Conservation (phyloP, 2,888 invertebrate species). For the Calliopum simillimum region DNA sequence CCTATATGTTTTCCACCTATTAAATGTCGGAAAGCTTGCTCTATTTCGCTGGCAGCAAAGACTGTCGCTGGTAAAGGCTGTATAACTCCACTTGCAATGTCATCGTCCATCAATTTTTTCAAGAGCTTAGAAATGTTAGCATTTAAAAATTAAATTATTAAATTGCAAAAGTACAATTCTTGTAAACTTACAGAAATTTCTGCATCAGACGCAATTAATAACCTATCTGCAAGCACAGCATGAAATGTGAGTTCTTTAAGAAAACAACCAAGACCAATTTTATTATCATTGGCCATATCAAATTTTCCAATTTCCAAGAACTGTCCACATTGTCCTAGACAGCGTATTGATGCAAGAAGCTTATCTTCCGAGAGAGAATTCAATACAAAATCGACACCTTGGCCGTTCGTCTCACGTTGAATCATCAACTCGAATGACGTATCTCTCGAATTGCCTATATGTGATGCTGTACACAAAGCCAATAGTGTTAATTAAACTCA, state of each 20-base stretch:
- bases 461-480: constrained; percentile 60
- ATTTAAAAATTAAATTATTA: background rate
- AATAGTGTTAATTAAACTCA: no score
- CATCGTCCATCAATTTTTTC: constrained; percentile 71
- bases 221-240: constrained; percentile 80
- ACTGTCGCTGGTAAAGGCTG: constrained; percentile 76
- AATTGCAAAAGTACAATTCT: background rate
- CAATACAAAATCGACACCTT: constrained; percentile 89
- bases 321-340: constrained; percentile 73
- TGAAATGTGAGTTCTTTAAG: constrained; percentile 80
- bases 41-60: constrained; percentile 76
- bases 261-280: constrained; percentile 75
- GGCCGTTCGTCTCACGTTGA: constrained; percentile 81
- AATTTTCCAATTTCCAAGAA: constrained; percentile 91
- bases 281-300: constrained; percentile 78
- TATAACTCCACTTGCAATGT: constrained; percentile 75
- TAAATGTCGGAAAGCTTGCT: constrained; percentile 78
- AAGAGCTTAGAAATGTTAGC: constrained; percentile 60
- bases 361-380: constrained; percentile 96
- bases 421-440: constrained; percentile 89
- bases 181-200: constrained; percentile 55
- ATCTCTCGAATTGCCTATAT: constrained; percentile 90
- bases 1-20: constrained; percentile 83
- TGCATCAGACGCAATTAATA: constrained; percentile 70
- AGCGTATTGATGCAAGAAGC: constrained; percentile 77